A percentile compares a stretch with the other conserved stretches of the same genome.
These are phyloP conservation scores for Caenorhabditis japonica DNA, from an alignment of 2,888 invertebrate species.

Conservation along the genomic window DNA sequence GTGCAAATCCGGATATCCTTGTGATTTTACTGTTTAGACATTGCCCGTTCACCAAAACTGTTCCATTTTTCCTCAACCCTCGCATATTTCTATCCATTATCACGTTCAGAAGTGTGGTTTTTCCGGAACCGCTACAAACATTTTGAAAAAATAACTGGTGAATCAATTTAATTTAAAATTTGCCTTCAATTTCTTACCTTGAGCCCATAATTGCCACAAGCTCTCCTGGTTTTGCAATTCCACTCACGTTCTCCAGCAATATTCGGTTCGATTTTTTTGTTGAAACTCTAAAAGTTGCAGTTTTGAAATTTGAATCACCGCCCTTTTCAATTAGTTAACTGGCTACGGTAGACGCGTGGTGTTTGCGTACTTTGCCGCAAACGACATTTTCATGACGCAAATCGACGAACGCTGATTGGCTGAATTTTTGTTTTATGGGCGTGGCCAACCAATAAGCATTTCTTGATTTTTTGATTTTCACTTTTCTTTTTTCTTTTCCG, in stretches of 20 bases:
- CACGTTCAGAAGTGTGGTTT: conserved; percentile 91
- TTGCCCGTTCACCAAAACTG: conserved; percentile 55
- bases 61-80: conserved; percentile 73
- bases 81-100: conserved; percentile 80
- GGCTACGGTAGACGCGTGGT: conserved; percentile 20
- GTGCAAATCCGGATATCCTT: conserved; percentile 66
- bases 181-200: too few relatives aligned
- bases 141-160: too few relatives aligned
- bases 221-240: conserved; percentile 40
- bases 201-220: conserved; percentile 48
- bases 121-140: conserved; percentile 86
- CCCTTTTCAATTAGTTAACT: not conserved
- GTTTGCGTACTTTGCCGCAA: conserved; percentile 31
- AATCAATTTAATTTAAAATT: too few relatives aligned
- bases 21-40: conserved; percentile 56
- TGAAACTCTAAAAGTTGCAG: not conserved
- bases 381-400: conserved; percentile 6
- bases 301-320: conserved; percentile 6
- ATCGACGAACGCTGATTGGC: not conserved
- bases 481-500: not conserved
- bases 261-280: conserved; percentile 9
- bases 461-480: conserved; percentile 29
- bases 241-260: conserved; percentile 15
- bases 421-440: too few relatives aligned
- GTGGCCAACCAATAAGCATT: not conserved